phyloP scores from a whole-genome alignment of 35 echinoderm and acorn worm genomes.

The Heliocidaris erythrogramma region DNA sequence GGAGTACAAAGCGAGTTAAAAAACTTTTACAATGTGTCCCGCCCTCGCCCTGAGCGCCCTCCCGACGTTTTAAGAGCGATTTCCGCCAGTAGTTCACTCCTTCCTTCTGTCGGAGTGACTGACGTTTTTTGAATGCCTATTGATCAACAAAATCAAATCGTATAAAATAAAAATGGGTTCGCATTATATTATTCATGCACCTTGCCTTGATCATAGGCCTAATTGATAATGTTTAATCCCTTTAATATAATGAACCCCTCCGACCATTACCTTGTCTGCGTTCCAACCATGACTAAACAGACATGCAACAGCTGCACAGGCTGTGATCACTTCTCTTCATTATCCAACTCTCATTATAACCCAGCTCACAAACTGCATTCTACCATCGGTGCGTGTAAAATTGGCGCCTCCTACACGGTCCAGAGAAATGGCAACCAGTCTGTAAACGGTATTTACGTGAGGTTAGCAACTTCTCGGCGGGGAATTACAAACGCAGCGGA shows the following conservation, averaged over 20 bases:
- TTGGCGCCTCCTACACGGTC: background rate
- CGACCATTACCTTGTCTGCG: background rate
- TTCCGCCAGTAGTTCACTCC: too few species aligned
- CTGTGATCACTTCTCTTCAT: background rate
- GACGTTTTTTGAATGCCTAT: too few species aligned
- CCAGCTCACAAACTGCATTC: background rate
- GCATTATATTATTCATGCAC: too few species aligned
- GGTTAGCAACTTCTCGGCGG: constrained; percentile 6
- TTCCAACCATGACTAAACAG: background rate
- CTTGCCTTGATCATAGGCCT: too few species aligned
- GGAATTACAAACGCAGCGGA: background rate
- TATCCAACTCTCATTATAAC: background rate
- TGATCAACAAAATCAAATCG: too few species aligned
- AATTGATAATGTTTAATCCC: background rate
- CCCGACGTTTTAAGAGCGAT: too few species aligned
- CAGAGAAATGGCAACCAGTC: background rate
- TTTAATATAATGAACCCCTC: background rate
- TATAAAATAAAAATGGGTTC: too few species aligned
- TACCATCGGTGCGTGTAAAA: background rate
- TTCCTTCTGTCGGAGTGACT: too few species aligned
- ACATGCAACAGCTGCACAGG: background rate
- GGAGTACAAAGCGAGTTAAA: too few species aligned
- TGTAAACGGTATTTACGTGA: background rate
- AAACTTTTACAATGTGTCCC: too few species aligned
- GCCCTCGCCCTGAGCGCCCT: too few species aligned